Evolutionary conservation across 2,113 vertebrate genomes (phyloP), one percentile per base, ranked within the genome.

Genomic region (Setophaga kirtlandii): DNA sequence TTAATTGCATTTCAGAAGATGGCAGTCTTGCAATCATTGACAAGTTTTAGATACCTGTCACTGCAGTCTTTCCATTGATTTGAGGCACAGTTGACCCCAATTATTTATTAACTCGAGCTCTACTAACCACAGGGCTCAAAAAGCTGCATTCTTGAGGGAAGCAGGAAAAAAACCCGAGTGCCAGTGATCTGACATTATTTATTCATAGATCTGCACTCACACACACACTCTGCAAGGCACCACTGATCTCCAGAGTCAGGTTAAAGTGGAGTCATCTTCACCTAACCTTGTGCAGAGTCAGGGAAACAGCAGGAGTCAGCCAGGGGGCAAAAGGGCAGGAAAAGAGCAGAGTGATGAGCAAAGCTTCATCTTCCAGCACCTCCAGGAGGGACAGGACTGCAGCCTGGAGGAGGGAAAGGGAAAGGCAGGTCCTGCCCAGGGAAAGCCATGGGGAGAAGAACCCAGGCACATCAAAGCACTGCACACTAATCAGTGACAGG

Each of bases 131-230:
- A 3, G 5, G 6, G 28, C 37, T 90, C 65, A 33, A 35, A 82
- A 60, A 44, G 46, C 86, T 78, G 37, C 27, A 21, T 56, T 91
- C 49, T 46, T 59, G 33, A 85, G 62, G 53, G 49, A 67, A 74
- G 20, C 12, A 23, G 31, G 3, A 10, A 75, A 58, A 84, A 56
- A 14, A 20, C 3, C 28, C 0, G 1, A 39, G 2, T 52, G n/a
- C 8, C 23, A 50, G 27, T 6, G 14, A 49, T 30, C 28, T 78
- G 83, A 4, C n/a, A 17, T 53, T 25, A 52, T 31, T 92, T 85
- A 69, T n/a, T 88, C 44, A 58, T 21, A 5, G 18, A 33, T 28
- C 23, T 47, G 35, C 80, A 67, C 65, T 63, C 56, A 10, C 41
- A 24, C 17, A 47, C 3, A 28, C 5, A 8, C 37, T 15, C 22